A percentile compares a stretch with the other conserved stretches of the same genome.
Conservation (phyloP, 2,888 invertebrate species). For the Bruchidius siliquastri region DNA sequence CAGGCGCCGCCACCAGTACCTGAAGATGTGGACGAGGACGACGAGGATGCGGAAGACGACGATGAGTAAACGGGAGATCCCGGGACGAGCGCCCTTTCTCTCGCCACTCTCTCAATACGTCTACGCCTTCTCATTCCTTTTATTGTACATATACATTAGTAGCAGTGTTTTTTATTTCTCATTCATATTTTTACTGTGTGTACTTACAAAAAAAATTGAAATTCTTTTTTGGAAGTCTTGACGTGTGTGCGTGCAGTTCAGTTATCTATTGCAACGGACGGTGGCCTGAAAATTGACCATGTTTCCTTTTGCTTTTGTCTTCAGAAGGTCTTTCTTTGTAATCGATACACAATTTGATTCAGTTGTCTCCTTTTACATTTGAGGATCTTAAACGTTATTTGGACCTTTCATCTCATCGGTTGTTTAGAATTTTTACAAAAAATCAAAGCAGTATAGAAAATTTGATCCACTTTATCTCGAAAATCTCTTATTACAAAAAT, state of each 20-base stretch:
- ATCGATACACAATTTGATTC: neutral
- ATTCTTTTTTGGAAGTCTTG: slow-evolving; percentile 10
- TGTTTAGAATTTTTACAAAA: too few species aligned
- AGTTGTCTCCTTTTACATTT: too few species aligned
- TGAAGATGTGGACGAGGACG: slow-evolving; percentile 62
- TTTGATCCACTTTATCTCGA: too few species aligned
- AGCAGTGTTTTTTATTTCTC: slow-evolving; percentile 27
- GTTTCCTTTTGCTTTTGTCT: too few species aligned
- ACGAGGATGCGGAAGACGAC: slow-evolving; percentile 45
- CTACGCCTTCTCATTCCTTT: slow-evolving; percentile 45
- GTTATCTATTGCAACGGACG: slow-evolving; percentile 8
- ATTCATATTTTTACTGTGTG: slow-evolving; percentile 34
- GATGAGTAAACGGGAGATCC: slow-evolving; percentile 48
- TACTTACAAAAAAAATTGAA: slow-evolving; percentile 42
- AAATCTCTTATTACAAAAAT: too few species aligned
- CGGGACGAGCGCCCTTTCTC: slow-evolving; percentile 12
- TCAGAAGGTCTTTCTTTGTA: too few species aligned
- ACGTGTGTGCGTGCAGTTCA: slow-evolving; percentile 22
- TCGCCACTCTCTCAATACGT: slow-evolving; percentile 10
- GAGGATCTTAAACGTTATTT: too few species aligned
- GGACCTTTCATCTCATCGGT: too few species aligned
- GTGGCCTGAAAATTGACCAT: neutral
- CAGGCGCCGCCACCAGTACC: slow-evolving; percentile 51
- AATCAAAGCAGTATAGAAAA: too few species aligned
- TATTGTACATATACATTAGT: slow-evolving; percentile 42